Conservation (phyloP, 2,113 vertebrate genomes). For the Chaetodon trifascialis region DNA sequence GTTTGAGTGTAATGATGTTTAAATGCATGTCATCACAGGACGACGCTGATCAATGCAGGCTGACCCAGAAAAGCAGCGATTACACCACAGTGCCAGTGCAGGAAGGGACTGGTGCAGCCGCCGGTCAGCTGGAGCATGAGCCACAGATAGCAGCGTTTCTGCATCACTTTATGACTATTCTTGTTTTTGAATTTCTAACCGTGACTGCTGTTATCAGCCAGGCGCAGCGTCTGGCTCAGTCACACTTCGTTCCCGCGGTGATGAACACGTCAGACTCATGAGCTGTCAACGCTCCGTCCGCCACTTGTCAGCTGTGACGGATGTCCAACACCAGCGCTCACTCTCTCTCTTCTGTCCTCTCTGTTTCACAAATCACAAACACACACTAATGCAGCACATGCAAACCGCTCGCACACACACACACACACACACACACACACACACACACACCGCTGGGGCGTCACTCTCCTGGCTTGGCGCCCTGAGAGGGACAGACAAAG, state of each 20-base stretch:
- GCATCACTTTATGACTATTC: background rate
- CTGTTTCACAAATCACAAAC: conserved; percentile 19
- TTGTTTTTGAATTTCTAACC: background rate
- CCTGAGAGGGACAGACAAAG: conserved; percentile 35
- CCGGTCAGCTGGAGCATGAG: background rate
- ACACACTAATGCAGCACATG: conserved; percentile 11
- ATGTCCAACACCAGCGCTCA: conserved; percentile 49
- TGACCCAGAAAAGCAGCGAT: background rate
- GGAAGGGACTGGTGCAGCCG: too few species aligned
- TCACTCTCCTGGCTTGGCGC: conserved; percentile 27
- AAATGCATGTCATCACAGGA: background rate
- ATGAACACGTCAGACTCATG: conserved; percentile 69
- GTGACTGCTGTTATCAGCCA: background rate
- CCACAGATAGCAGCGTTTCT: background rate
- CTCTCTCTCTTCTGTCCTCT: conserved; percentile 25
- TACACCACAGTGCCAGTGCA: too few species aligned
- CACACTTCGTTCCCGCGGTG: conserved; percentile 28
- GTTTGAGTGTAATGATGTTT: background rate
- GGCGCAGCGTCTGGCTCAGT: conserved; percentile 28
- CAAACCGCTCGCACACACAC: background rate
- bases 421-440: background rate
- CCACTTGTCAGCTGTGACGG: conserved; percentile 73
- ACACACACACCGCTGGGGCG: conserved; percentile 36
- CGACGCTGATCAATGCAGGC: background rate
- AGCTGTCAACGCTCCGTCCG: conserved; percentile 65